A percentile compares a stretch with the other conserved stretches of the same genome.
Conservation (phyloP, 2,888 invertebrate genomes). For the Metacarcinus magister region DNA sequence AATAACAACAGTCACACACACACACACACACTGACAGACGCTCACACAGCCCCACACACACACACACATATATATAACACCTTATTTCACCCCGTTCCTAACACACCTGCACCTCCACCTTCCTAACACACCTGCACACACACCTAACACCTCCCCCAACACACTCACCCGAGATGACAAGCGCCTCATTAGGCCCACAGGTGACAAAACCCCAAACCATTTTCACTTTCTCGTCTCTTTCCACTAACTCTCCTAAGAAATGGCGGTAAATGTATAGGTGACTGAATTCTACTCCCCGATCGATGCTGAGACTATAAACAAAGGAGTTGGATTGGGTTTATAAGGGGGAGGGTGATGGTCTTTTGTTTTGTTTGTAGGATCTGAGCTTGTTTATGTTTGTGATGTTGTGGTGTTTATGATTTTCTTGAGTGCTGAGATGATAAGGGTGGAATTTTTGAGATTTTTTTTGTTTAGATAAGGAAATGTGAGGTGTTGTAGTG, state of each 20-base stretch:
- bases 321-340: too few relatives aligned
- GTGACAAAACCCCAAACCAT: conserved; percentile 91
- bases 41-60: too few relatives aligned
- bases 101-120: neutral
- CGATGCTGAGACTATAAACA: neutral
- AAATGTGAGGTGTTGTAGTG: too few relatives aligned
- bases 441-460: too few relatives aligned
- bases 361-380: too few relatives aligned
- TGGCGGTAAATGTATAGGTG: neutral
- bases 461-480: too few relatives aligned
- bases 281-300: neutral
- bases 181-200: conserved; percentile 96
- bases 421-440: too few relatives aligned
- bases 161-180: conserved; percentile 94
- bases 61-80: neutral
- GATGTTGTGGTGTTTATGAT: too few relatives aligned
- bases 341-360: too few relatives aligned
- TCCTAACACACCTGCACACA: neutral
- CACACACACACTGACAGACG: neutral
- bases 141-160: neutral
- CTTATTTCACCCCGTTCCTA: neutral
- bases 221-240: neutral
- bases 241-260: neutral
- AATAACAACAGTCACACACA: neutral
- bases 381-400: too few relatives aligned